A percentile compares a stretch with the other conserved stretches of the same genome.
phyloP scores from a whole-genome alignment of 1,140 invertebrate species.

The Sinonovacula constricta region DNA sequence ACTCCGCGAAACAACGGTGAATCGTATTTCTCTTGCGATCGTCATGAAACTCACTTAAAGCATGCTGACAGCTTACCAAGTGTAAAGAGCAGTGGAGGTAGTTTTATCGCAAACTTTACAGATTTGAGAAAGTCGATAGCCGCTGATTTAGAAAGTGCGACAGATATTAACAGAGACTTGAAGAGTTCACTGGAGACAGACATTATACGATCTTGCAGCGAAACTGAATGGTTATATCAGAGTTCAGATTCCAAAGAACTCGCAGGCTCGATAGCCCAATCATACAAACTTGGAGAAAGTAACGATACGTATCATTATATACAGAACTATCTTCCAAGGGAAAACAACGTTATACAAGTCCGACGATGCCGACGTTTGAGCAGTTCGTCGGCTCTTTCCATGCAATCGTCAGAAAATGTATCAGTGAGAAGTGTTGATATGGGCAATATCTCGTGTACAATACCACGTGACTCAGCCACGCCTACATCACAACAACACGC shows the following conservation, averaged over 20 bases:
- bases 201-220: slow-evolving; percentile 17
- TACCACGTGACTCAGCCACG: slow-evolving; percentile 36
- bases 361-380: slow-evolving; percentile 19
- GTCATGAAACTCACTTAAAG: slow-evolving; percentile 3
- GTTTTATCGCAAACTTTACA: slow-evolving; percentile 46
- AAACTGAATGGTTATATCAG: slow-evolving; percentile 44
- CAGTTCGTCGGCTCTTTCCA: slow-evolving; percentile 13
- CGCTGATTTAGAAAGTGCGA: slow-evolving; percentile 22
- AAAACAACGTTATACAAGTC: slow-evolving; percentile 40
- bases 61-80: slow-evolving; percentile 1
- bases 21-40: too few species aligned
- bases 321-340: slow-evolving; percentile 18
- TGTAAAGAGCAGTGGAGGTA: slow-evolving; percentile 11
- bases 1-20: slow-evolving; percentile 4
- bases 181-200: slow-evolving; percentile 3
- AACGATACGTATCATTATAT: slow-evolving; percentile 22
- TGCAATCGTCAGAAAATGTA: slow-evolving; percentile 22
- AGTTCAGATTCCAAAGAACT: slow-evolving; percentile 5
- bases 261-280: slow-evolving; percentile 35
- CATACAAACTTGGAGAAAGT: slow-evolving; percentile 39
- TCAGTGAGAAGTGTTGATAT: slow-evolving; percentile 15
- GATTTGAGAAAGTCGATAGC: slow-evolving; percentile 36
- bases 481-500: slow-evolving; percentile 41
- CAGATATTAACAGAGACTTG: slow-evolving; percentile 15
- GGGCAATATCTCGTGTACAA: slow-evolving; percentile 12